Percentiles rank a stretch among this genome's conserved stretches.
These are phyloP conservation scores for Kryptopterus vitreolus DNA, from an alignment of 2,797 vertebrate species.

Conservation along the genomic window DNA sequence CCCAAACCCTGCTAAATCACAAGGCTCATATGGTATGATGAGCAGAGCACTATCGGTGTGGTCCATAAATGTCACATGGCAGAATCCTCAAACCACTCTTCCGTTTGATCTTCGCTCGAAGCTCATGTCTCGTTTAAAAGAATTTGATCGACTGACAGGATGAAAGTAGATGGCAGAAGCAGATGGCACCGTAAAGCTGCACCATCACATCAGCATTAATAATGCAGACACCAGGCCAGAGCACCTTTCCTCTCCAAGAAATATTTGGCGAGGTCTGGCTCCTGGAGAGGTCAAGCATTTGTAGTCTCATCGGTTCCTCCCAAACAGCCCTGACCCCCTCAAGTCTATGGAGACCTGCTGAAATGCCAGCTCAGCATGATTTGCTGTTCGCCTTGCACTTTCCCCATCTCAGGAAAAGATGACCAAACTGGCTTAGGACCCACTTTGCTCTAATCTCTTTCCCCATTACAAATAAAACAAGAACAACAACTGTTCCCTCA, in stretches of 20 bases:
- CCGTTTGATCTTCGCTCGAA: conserved; percentile 27
- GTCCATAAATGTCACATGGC: conserved; percentile 24
- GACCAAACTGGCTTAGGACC: conserved; percentile 12
- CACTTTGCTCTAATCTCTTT: conserved; percentile 26
- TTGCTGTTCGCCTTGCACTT: conserved; percentile 41
- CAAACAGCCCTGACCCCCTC: conserved; percentile 16
- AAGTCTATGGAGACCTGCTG: conserved; percentile 19
- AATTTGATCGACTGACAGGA: conserved; percentile 36
- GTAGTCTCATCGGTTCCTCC: conserved; percentile 46
- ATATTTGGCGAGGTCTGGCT: conserved; percentile 33
- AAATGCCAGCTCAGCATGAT: conserved; percentile 40
- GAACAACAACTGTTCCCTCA: conserved; percentile 19
- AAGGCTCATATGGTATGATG: background rate
- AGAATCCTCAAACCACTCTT: conserved; percentile 22
- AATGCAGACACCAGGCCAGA: conserved; percentile 40
- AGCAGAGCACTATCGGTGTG: background rate
- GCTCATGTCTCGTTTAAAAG: conserved; percentile 36
- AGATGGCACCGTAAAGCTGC: conserved; percentile 18
- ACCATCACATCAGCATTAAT: conserved; percentile 50
- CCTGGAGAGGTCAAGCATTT: conserved; percentile 34
- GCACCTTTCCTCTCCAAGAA: conserved; percentile 27
- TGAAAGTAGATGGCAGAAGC: conserved; percentile 24
- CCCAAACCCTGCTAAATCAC: background rate
- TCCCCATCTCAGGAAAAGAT: conserved; percentile 44
- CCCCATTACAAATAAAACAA: conserved; percentile 30